These are phyloP conservation scores for Gymnocypris eckloni DNA, from an alignment of 2,797 vertebrate species.

Conservation along the genomic window DNA sequence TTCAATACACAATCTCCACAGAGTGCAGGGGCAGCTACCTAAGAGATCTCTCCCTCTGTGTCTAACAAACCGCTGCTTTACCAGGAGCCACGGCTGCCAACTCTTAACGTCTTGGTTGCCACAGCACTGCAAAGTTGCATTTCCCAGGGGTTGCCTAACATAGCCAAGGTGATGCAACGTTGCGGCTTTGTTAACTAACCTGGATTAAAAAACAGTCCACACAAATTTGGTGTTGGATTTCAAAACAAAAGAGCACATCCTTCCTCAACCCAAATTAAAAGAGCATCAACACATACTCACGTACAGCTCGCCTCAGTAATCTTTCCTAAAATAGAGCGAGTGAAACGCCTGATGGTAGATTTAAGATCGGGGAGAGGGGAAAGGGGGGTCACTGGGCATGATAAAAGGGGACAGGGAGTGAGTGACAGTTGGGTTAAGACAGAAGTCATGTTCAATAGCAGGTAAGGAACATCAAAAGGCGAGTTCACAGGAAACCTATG, in stretches of 20 bases:
- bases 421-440: slow-evolving; percentile 86
- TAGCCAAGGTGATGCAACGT: slow-evolving; percentile 60
- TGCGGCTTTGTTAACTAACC: slow-evolving; percentile 39
- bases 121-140: slow-evolving; percentile 51
- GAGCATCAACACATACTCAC: slow-evolving; percentile 20
- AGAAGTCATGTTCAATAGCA: slow-evolving; percentile 83
- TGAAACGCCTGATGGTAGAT: slow-evolving; percentile 73
- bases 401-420: slow-evolving; percentile 84
- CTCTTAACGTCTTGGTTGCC: slow-evolving; percentile 49
- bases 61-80: slow-evolving; percentile 59
- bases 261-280: slow-evolving; percentile 45
- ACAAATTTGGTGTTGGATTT: slow-evolving; percentile 32
- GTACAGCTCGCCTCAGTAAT: slow-evolving; percentile 19
- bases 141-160: slow-evolving; percentile 50
- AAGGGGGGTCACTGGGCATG: slow-evolving; percentile 77
- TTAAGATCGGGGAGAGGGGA: slow-evolving; percentile 72
- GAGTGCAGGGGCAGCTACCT: slow-evolving; percentile 37
- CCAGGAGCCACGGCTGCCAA: slow-evolving; percentile 51
- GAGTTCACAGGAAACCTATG: slow-evolving; percentile 80
- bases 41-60: slow-evolving; percentile 42
- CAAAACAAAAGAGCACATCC: slow-evolving; percentile 47
- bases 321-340: slow-evolving; percentile 59
- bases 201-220: slow-evolving; percentile 36
- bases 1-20: slow-evolving; percentile 56
- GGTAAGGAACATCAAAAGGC: slow-evolving; percentile 84